Evolutionary conservation across 2,888 invertebrate species (phyloP).

Genomic region (Griposia aprilina): DNA sequence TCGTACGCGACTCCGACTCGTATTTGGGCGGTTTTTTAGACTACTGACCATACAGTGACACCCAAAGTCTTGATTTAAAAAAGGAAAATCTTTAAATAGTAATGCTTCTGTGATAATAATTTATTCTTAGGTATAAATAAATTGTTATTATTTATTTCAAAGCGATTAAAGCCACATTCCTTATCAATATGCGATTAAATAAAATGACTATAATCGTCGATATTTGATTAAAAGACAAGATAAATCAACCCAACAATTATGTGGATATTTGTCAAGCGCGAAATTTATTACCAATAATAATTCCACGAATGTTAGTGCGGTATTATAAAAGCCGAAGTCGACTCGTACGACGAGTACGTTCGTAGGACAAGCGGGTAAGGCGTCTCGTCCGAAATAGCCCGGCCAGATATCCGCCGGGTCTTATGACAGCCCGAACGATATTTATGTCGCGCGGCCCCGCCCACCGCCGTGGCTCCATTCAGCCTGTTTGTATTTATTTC

Average conservation of each 20-base stretch:
- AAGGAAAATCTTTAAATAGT: slow-evolving; percentile 8
- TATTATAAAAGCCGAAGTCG: slow-evolving; percentile 58
- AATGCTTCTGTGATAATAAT: slow-evolving; percentile 13
- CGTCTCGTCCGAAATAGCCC: slow-evolving; percentile 86
- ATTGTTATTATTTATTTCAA: slow-evolving; percentile 48
- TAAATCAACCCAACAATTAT: slow-evolving; percentile 66
- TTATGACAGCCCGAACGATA: slow-evolving; percentile 88
- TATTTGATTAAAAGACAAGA: slow-evolving; percentile 67
- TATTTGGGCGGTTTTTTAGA: too few relatives aligned
- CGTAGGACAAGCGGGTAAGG: slow-evolving; percentile 69
- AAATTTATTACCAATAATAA: slow-evolving; percentile 65
- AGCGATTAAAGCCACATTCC: slow-evolving; percentile 47
- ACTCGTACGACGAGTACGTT: slow-evolving; percentile 49
- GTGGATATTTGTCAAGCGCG: slow-evolving; percentile 65
- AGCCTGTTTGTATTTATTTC: slow-evolving; percentile 90
- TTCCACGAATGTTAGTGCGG: slow-evolving; percentile 62
- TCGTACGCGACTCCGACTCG: too few relatives aligned
- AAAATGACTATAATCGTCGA: slow-evolving; percentile 62
- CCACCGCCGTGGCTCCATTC: slow-evolving; percentile 89
- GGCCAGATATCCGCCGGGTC: slow-evolving; percentile 85
- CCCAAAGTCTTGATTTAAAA: too few relatives aligned
- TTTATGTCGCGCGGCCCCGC: slow-evolving; percentile 90
- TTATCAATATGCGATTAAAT: slow-evolving; percentile 52
- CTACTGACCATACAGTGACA: neutral
- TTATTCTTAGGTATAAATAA: slow-evolving; percentile 16